These are phyloP conservation scores for Mamestra brassicae DNA, from an alignment of 2,888 invertebrate species.

Conservation along the genomic window DNA sequence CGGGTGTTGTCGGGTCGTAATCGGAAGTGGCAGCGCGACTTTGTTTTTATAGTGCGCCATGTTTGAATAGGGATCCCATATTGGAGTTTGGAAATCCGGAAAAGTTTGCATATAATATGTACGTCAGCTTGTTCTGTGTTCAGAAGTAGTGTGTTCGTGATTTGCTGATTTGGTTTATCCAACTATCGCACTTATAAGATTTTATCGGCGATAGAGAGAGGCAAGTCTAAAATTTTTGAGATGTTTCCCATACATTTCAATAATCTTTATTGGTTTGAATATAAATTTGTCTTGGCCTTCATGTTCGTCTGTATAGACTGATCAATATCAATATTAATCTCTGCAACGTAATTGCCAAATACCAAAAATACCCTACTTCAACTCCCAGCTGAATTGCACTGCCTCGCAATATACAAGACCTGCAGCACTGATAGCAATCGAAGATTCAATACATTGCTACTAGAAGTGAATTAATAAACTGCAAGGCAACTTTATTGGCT, in stretches of 20 bases:
- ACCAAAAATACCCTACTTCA: not conserved
- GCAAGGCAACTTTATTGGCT: slow-evolving; percentile 52
- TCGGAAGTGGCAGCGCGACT: slow-evolving; percentile 67
- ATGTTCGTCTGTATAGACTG: not conserved
- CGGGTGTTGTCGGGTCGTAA: slow-evolving; percentile 62
- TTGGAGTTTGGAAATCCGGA: slow-evolving; percentile 44
- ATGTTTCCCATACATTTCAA: not conserved
- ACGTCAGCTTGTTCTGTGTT: slow-evolving; percentile 10
- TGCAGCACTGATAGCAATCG: slow-evolving; percentile 26
- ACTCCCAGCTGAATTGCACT: not conserved
- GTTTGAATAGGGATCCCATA: slow-evolving; percentile 60
- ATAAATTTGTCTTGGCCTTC: not conserved
- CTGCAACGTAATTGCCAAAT: not conserved
- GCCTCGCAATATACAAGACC: slow-evolving; percentile 9
- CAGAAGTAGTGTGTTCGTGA: not conserved
- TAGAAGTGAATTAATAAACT: slow-evolving; percentile 58
- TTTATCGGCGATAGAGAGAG: not conserved
- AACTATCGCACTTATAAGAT: not conserved
- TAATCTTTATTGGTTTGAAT: not conserved
- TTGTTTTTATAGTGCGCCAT: slow-evolving; percentile 63
- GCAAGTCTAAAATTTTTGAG: not conserved
- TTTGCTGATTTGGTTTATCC: not conserved
- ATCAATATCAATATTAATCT: not conserved
- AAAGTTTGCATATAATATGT: slow-evolving; percentile 19
- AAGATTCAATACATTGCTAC: slow-evolving; percentile 50